phyloP scores from a whole-genome alignment of 2,888 invertebrate genomes.

The Alloplasta piceator region DNA sequence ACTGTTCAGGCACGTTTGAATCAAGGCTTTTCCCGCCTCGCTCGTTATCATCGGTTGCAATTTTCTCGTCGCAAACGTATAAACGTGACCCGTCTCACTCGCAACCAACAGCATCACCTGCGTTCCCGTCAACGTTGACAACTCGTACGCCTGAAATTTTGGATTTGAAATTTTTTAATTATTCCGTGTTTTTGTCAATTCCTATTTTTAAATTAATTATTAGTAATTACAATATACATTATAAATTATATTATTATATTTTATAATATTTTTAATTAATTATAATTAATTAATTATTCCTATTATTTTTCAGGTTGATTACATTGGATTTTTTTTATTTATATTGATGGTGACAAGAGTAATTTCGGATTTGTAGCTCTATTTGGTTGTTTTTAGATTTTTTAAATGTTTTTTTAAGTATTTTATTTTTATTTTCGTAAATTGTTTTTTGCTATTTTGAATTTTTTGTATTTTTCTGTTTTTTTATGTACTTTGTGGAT shows the following conservation, averaged over 20 bases:
- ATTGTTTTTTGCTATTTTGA: too few species aligned
- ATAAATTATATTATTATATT: too few species aligned
- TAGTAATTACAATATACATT: too few species aligned
- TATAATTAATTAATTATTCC: too few species aligned
- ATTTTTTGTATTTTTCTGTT: too few species aligned
- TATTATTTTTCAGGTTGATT: too few species aligned
- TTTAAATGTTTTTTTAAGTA: neutral
- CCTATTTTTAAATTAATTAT: neutral
- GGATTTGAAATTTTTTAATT: neutral
- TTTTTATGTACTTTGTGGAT: too few species aligned
- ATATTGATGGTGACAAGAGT: neutral
- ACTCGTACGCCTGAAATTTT: constrained; percentile 95
- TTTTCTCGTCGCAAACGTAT: constrained; percentile 99
- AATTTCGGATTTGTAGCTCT: neutral
- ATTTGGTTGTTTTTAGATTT: neutral
- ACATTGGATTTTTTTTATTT: neutral
- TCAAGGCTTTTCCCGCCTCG: constrained; percentile 97
- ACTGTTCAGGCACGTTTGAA: constrained; percentile 99
- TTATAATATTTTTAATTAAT: too few species aligned
- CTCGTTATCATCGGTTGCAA: constrained; percentile 99
- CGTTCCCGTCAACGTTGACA: constrained; percentile 99
- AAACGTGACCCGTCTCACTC: constrained; percentile 99
- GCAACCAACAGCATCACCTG: constrained; percentile 99
- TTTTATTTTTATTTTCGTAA: neutral
- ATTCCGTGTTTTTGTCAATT: constrained; percentile 5